These are phyloP conservation scores for Perognathus longimembris DNA, from an alignment of 2,113 vertebrate species.

Conservation along the genomic window DNA sequence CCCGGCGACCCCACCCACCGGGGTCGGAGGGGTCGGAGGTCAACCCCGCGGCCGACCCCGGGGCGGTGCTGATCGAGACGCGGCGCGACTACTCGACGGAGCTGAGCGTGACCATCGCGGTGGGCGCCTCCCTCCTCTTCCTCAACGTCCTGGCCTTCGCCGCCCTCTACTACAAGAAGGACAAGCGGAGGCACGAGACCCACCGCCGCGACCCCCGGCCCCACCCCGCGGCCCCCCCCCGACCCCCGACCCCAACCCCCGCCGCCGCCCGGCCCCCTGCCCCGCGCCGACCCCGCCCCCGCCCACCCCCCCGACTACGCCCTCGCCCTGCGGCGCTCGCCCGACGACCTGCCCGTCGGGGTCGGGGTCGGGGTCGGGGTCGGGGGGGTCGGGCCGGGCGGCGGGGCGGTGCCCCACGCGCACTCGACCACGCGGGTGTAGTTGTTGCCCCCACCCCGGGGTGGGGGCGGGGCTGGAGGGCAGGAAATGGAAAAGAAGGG, in stretches of 20 bases:
- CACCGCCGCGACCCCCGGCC: constrained; percentile 94
- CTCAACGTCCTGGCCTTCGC: constrained; percentile 98
- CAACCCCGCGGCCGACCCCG: constrained; percentile 44
- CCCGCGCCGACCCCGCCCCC: no score
- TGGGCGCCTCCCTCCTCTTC: constrained; percentile 96
- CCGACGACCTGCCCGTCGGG: constrained; percentile 96
- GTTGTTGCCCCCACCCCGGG: constrained; percentile 66
- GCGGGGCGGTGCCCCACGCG: constrained; percentile 95
- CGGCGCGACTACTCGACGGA: constrained; percentile 96
- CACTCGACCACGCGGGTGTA: constrained; percentile 98
- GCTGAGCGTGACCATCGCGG: constrained; percentile 96
- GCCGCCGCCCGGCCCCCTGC: constrained; percentile 92
- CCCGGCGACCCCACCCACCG: constrained; percentile 92
- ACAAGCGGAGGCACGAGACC: constrained; percentile 94
- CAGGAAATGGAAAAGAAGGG: no score
- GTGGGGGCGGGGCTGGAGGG: no score
- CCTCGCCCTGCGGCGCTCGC: constrained; percentile 94
- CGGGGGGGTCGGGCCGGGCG: constrained; percentile 78
- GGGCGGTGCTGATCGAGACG: constrained; percentile 95
- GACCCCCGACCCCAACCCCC: constrained; percentile 93
- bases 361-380: constrained; percentile 96
- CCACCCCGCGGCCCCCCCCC: constrained; percentile 91
- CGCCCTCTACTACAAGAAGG: constrained; percentile 99
- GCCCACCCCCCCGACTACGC: constrained; percentile 96
- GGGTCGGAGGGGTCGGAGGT: not conserved